These are phyloP conservation scores for Acanthoscelides obtectus DNA, from an alignment of 2,888 invertebrate genomes.

Conservation along the genomic window DNA sequence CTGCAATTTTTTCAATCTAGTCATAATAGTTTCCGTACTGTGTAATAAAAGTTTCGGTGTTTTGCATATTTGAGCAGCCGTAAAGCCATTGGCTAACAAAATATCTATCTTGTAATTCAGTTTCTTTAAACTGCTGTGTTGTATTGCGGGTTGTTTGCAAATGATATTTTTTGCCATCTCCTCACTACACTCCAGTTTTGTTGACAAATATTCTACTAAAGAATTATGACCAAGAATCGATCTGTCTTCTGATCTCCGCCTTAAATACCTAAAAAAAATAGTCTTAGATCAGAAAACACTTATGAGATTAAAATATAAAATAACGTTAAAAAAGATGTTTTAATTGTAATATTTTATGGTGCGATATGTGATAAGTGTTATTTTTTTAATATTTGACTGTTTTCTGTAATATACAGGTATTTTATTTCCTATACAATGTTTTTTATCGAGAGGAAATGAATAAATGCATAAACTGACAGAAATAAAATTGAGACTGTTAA, in stretches of 20 bases:
- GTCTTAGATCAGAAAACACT: no score
- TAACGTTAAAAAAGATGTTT: no score
- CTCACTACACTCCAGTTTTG: constrained; percentile 40
- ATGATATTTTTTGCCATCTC: constrained; percentile 38
- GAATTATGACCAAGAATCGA: constrained; percentile 43
- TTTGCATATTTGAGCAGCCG: constrained; percentile 40
- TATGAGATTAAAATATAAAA: no score
- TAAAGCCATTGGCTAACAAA: constrained; percentile 43
- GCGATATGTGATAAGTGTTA: no score
- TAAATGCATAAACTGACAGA: background rate
- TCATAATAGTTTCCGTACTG: constrained; percentile 43
- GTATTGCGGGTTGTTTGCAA: constrained; percentile 42
- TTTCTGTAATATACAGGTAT: no score
- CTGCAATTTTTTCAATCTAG: constrained; percentile 40
- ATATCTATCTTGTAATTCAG: constrained; percentile 47
- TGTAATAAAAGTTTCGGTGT: constrained; percentile 47
- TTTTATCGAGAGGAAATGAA: no score
- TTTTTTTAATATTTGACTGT: no score
- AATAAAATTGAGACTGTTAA: background rate
- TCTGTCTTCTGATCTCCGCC: constrained; percentile 40
- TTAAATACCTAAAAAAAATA: constrained; percentile 39
- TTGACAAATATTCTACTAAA: constrained; percentile 43
- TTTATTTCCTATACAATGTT: no score
- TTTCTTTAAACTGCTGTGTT: constrained; percentile 44
- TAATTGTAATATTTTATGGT: no score